phyloP scores from a whole-genome alignment of 2,113 vertebrate species.

The Triplophysa dalaica region DNA sequence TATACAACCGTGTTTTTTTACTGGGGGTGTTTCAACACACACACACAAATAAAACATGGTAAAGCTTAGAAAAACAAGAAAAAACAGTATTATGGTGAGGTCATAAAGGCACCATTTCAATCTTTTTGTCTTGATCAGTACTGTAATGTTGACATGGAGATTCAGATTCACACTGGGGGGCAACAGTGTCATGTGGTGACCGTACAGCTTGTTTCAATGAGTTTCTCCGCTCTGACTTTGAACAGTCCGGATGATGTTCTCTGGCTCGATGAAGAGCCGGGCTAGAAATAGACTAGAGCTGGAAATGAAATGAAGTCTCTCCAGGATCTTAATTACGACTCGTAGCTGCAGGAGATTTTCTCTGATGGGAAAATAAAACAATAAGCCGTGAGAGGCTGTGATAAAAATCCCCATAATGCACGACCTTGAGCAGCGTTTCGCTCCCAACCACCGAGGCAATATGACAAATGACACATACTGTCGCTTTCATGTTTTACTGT shows the following conservation, averaged over 20 bases:
- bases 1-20: no score
- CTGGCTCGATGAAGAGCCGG: not conserved
- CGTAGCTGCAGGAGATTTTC: conserved; percentile 15
- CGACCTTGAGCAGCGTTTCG: not conserved
- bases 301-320: conserved; percentile 4
- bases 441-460: no score
- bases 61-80: not conserved
- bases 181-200: conserved; percentile 34
- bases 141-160: conserved; percentile 10
- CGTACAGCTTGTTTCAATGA: not conserved
- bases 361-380: conserved; percentile 8
- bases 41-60: not conserved
- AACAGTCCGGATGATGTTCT: not conserved
- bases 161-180: conserved; percentile 19
- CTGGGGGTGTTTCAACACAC: no score
- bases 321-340: conserved; percentile 9
- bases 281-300: conserved; percentile 2
- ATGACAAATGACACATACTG: no score
- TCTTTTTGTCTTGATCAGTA: not conserved
- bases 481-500: no score
- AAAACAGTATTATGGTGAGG: no score
- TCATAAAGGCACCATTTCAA: no score
- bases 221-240: conserved; percentile 1
- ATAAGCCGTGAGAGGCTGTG: not conserved
- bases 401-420: no score